These are phyloP conservation scores for Ruditapes philippinarum DNA, from an alignment of 1,140 invertebrate species.

Conservation along the genomic window DNA sequence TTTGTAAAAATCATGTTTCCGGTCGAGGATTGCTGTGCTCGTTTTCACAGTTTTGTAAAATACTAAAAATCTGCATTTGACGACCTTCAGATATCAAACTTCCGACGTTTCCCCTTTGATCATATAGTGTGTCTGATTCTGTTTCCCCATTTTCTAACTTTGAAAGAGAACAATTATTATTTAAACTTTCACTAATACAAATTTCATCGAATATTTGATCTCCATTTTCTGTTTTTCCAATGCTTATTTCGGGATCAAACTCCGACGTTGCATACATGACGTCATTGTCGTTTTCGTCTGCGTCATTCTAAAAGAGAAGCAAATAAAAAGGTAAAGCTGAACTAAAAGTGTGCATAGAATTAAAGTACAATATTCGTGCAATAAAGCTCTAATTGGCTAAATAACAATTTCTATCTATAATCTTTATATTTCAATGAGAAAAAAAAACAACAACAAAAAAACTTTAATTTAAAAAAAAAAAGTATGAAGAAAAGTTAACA, in stretches of 20 bases:
- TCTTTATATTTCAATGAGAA: too few relatives aligned
- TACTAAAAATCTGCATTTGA: constrained; percentile 34
- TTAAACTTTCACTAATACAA: not conserved
- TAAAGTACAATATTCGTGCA: too few relatives aligned
- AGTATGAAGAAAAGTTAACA: too few relatives aligned
- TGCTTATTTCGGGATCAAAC: not conserved
- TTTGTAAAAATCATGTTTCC: not conserved
- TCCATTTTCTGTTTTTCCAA: constrained; percentile 1
- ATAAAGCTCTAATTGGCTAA: too few relatives aligned
- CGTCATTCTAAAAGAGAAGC: constrained; percentile 53
- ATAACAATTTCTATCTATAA: too few relatives aligned
- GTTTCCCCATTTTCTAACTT: not conserved
- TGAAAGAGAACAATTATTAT: not conserved
- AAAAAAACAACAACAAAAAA: too few relatives aligned
- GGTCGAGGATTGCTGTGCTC: not conserved
- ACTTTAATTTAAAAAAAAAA: too few relatives aligned
- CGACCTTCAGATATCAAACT: not conserved
- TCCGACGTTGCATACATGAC: constrained; percentile 35
- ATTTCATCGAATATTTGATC: constrained; percentile 30
- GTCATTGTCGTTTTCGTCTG: constrained; percentile 66
- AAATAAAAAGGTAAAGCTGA: not conserved
- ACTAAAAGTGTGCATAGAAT: not conserved
- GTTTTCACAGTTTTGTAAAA: not conserved
- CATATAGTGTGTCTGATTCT: not conserved
- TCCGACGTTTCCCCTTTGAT: not conserved